Base-by-base conservation (phyloP, 2,797 vertebrate species). In the Acanthopagrus latus region DNA sequence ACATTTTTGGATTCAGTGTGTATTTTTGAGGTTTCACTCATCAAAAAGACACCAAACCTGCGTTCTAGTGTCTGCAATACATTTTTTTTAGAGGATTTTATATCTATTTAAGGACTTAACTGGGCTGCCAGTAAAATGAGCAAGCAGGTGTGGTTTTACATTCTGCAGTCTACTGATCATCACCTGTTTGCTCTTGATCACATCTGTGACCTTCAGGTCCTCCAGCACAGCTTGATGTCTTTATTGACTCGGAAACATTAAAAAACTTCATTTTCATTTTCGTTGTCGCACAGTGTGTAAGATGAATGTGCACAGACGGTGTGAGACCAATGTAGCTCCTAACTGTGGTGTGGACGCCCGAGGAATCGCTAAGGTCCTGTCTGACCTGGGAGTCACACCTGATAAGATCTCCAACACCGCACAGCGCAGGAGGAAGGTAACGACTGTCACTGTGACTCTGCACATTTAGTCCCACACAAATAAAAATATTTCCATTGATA, bases 291-390 rank as follows among this genome's bases (percentile, higher is more conserved):
- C 86, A 99, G 98, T 98, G 82, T 99, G 98, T 95, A 99, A 99
- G 95, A 99, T 99, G 98, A 99, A 99, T 64, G 97, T 98, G 83
- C 98, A 99, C 94, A 93, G 98, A 74, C 97, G 98, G 78, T 99
- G 98, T 91, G 98, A 99, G 95, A 95, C 92, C 86, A 99, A 99
- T 16, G 98, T 99, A 88, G 98, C 98, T 68, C 98, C 98, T 59
- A 99, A 99, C 94, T 99, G 98, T 18, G 98, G 98, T 0, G 98
- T 99, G 86, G 98, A 99, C 44, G 98, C 98, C 87, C 93, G 97
- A 85, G 98, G 98, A 18, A 99, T 99, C 44, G 98, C 98, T 64
- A 99, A 99, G 94, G 98, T 99, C 77, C 95, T 99, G 72, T 96
- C 98, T 2, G 98, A 99, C 94, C 96, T 99, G 50, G 98, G 98